These are phyloP conservation scores for Lycia hirtaria DNA, from an alignment of 2,888 invertebrate genomes.

Conservation along the genomic window DNA sequence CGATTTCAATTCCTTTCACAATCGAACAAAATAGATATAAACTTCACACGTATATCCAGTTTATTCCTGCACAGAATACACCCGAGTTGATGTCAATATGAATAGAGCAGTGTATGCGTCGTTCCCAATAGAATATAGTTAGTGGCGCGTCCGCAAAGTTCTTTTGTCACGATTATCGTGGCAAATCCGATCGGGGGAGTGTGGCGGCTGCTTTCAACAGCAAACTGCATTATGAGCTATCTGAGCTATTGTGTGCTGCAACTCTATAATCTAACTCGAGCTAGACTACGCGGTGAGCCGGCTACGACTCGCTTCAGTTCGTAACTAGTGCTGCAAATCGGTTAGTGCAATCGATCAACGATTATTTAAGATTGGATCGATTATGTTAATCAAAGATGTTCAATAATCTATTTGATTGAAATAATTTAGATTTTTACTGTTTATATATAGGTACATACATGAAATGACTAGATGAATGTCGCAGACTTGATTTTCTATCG, in stretches of 20 bases:
- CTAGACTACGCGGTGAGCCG: slow-evolving; percentile 44
- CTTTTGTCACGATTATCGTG: slow-evolving; percentile 84
- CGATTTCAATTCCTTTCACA: slow-evolving; percentile 12
- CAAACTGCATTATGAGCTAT: slow-evolving; percentile 84
- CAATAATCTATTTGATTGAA: not conserved
- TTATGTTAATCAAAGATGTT: no score
- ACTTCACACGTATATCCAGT: slow-evolving; percentile 10
- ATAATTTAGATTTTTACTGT: no score
- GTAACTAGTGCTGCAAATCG: slow-evolving; percentile 47
- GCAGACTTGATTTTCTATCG: no score
- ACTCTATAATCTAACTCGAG: slow-evolving; percentile 64
- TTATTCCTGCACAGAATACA: slow-evolving; percentile 24
- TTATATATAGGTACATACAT: no score
- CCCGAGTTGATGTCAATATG: slow-evolving; percentile 53
- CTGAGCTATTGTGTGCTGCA: slow-evolving; percentile 71
- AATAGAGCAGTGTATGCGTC: slow-evolving; percentile 68
- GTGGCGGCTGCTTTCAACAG: slow-evolving; percentile 79
- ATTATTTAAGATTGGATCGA: slow-evolving; percentile 16
- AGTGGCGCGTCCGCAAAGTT: slow-evolving; percentile 71
- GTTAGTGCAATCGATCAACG: slow-evolving; percentile 1
- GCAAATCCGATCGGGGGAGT: slow-evolving; percentile 83
- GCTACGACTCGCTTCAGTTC: slow-evolving; percentile 17
- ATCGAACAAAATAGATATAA: slow-evolving; percentile 18
- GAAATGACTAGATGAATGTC: no score
- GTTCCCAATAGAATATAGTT: slow-evolving; percentile 65